Base-by-base conservation (phyloP, 2,113 vertebrate species). In the Petrocephalus microphthalmus region DNA sequence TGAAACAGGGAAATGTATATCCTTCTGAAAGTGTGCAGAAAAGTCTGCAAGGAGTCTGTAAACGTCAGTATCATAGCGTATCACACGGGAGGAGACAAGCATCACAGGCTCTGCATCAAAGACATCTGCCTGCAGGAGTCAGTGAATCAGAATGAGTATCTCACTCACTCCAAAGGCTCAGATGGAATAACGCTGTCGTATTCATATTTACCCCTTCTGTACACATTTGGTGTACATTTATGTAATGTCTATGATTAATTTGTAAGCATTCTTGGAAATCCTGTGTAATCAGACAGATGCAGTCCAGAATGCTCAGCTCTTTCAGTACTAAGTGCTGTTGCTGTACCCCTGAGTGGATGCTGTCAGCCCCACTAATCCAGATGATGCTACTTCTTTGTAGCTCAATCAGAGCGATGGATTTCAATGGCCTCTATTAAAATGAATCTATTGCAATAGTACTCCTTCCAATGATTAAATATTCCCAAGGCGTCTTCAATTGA, bases 401-500 rank as follows among this genome's bases (percentile, higher is more conserved):
- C 47, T 84, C 42, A 84, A 84, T 84, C 81, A 84, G 7, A 51
- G 42, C 3, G 51, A 85, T 53, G 51, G 17, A 7, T 86, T 52
- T n/a, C 17, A 64, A 64, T 86, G 56, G 1, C 56, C 53, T 56
- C 54, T 47, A 60, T 64, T 22, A 51, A 37, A 20, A 86, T 64
- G 10, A 33, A 22, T 45, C 56, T 60, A 78, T 33, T 78, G 71
- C 15, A 15, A 7, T 15, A 42, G 53, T 60, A 45, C 29, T 45
- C 10, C 20, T 60, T 45, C 25, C 19, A 19, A 20, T n/a, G n/a
- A 60, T 22, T 45, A 83, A 83, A 83, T 83, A 83, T 83, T 82
- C 29, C 29, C 5, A 11, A 74, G 15, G 86, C 49, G 87, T 88
- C 90, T 87, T 17, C 25, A 67, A 33, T 22, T 87, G 71, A 89